Percentiles rank a stretch among this genome's conserved stretches.
Conservation (phyloP, 1,140 invertebrate species). For the Adoxophyes honmai region DNA sequence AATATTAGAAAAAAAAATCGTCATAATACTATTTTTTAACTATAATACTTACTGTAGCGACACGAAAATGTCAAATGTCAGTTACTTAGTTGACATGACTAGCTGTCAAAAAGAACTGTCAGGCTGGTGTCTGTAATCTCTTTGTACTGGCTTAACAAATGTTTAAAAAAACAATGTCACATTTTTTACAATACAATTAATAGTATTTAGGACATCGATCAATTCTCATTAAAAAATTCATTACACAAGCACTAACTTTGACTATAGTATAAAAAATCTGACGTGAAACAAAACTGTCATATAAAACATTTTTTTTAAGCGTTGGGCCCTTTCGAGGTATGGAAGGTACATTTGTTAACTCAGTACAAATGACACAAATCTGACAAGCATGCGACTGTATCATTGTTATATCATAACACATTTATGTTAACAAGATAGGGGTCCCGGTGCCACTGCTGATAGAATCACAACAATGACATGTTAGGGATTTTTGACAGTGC, state of each 20-base stretch:
- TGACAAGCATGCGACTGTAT: neutral
- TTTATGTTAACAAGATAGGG: conserved; percentile 9
- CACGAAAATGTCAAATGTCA: conserved; percentile 57
- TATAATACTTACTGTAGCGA: conserved; percentile 65
- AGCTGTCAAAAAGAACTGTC: conserved; percentile 48
- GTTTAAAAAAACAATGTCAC: no score
- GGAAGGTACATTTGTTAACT: neutral
- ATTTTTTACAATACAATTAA: no score
- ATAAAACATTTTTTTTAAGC: no score
- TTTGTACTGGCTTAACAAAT: no score
- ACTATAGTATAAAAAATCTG: no score
- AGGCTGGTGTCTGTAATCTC: neutral
- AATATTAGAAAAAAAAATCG: conserved; percentile 55
- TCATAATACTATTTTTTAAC: conserved; percentile 64
- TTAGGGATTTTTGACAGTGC: no score
- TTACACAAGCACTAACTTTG: no score
- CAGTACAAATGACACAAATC: neutral
- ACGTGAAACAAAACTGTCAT: no score
- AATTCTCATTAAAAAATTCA: no score
- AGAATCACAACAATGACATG: neutral
- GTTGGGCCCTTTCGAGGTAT: no score
- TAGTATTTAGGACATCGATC: no score
- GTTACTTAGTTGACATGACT: conserved; percentile 56
- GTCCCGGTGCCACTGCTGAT: neutral
- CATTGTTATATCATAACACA: conserved; percentile 6